phyloP scores from a whole-genome alignment of 1,140 invertebrate species.

The Archivesica marissinica region DNA sequence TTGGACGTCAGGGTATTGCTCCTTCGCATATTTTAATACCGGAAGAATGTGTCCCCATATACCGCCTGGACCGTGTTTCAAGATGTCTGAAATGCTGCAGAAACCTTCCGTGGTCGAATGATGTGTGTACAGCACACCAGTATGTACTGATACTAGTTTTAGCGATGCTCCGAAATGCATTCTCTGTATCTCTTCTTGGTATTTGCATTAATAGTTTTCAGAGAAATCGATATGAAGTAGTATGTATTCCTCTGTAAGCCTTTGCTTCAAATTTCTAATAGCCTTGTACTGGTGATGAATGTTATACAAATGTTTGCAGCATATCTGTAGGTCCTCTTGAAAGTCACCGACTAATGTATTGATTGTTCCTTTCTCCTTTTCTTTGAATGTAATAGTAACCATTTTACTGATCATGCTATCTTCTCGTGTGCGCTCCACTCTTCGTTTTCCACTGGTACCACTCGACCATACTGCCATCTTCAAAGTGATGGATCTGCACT shows the following conservation, averaged over 20 bases:
- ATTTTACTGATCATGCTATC: too few relatives aligned
- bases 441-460: constrained; percentile 7
- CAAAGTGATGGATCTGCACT: too few relatives aligned
- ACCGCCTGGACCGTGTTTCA: constrained; percentile 2
- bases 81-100: constrained; percentile 2
- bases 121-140: neutral
- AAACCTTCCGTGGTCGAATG: neutral
- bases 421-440: too few relatives aligned
- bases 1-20: neutral
- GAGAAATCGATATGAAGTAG: neutral
- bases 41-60: constrained; percentile 1
- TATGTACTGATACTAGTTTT: neutral
- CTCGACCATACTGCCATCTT: neutral
- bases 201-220: too few relatives aligned
- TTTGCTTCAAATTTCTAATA: neutral
- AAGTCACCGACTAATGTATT: neutral
- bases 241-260: neutral
- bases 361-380: too few relatives aligned
- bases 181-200: neutral
- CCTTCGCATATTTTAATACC: neutral
- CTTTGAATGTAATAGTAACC: too few relatives aligned
- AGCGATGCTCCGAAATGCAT: constrained; percentile 18
- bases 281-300: neutral
- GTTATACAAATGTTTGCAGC: neutral
- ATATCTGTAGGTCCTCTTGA: neutral